These are phyloP conservation scores for Orchesellides sinensis DNA, from an alignment of 2,888 invertebrate genomes.

Conservation along the genomic window DNA sequence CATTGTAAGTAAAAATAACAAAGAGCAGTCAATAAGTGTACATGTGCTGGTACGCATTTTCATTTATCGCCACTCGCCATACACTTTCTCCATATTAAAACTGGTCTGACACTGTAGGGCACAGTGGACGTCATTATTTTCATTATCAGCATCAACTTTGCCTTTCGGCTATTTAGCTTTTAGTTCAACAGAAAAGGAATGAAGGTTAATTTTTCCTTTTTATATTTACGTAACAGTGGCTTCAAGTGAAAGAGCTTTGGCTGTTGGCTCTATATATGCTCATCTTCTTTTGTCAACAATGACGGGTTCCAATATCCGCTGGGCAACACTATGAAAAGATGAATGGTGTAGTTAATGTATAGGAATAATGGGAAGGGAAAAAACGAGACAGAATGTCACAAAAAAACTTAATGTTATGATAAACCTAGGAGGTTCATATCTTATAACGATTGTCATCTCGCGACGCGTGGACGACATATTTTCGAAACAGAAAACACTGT, in stretches of 20 bases:
- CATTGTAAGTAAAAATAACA: neutral
- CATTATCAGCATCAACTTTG: constrained; percentile 34
- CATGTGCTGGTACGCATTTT: neutral
- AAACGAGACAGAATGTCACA: constrained; percentile 44
- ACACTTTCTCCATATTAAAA: neutral
- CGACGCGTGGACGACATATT: neutral
- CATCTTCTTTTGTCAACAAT: constrained; percentile 58
- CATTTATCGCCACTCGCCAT: neutral
- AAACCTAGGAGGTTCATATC: constrained; percentile 45
- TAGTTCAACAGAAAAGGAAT: constrained; percentile 11
- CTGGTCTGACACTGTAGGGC: neutral
- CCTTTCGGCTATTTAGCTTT: constrained; percentile 16
- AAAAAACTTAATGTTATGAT: constrained; percentile 49
- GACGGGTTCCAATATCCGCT: constrained; percentile 61
- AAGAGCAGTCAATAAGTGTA: neutral
- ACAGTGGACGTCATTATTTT: constrained; percentile 52
- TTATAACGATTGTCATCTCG: constrained; percentile 55
- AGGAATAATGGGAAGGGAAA: constrained; percentile 16
- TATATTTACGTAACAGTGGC: constrained; percentile 47
- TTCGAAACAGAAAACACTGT: neutral
- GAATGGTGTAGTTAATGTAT: constrained; percentile 33
- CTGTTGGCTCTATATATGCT: constrained; percentile 27
- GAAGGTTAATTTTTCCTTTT: constrained; percentile 29
- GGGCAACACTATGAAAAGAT: constrained; percentile 37
- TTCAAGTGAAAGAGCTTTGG: constrained; percentile 38